Base-by-base conservation (phyloP, 2,888 invertebrate species). In the Lepeophtheirus nordmannii region DNA sequence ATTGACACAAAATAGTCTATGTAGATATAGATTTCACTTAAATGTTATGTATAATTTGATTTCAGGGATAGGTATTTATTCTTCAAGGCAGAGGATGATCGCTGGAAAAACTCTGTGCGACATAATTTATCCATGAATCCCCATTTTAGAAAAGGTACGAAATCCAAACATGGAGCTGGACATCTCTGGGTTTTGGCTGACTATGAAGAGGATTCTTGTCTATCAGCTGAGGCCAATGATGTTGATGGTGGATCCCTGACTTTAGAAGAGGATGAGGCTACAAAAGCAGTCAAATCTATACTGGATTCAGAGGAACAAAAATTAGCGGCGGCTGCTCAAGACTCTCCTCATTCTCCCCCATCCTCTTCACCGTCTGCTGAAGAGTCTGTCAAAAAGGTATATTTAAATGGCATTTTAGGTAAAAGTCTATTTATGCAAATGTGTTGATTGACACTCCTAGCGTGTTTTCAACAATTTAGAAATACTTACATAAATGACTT, bases 91-190 rank as follows among this genome's bases (percentile, higher is more conserved):
- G 86, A 88, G 73, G 90, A 91, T 72, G 90, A 90, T 74, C 83
- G 89, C 72, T 90, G 90, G 90, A 91, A 91, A 77, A 91, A 91
- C 74, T 90, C 89, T 0, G 89, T 91, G 1, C 80, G 90, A 70
- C 90, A 90, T 76, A 91, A 91, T 75, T 78, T 91, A 17, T 89
- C 89, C 41, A 91, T 91, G 73, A 91, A 90, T 77, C 90, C 90
- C 0, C 89, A 90, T 76, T 91, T 91, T 75, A 82, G 85, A 57
- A 90, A 91, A 76, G 89, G 89, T 0, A 84, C 84, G 14, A 85
- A 90, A 71, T 88, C 89, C 0, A 81, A 87, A 0, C 87, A 89
- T 71, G 90, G 90, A 2, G 89, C 89, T 1, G 90, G 90, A 0
- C 90, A 91, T 75, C 80, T 89, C 53, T 91, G 90, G 90, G 88